Evolutionary conservation across 30 jellyfish, hydroid and myxozoan genomes (phyloP).

Genomic region (Chrysaora quinquecirrha): DNA sequence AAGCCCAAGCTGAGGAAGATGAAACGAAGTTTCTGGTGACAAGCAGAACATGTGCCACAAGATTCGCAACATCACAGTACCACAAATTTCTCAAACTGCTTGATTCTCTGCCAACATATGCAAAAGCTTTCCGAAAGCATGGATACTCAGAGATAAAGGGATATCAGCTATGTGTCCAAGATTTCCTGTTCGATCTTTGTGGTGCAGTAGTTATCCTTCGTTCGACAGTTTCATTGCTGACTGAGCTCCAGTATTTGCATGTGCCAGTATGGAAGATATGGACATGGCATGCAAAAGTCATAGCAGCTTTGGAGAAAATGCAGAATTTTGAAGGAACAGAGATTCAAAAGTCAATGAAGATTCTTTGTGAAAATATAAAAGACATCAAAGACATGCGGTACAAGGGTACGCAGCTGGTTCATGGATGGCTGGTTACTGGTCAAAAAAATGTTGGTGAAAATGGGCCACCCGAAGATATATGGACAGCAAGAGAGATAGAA

Average conservation of each 20-base stretch:
- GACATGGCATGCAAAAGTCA: neutral
- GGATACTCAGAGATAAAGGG: neutral
- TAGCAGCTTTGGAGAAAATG: neutral
- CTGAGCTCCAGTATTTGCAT: neutral
- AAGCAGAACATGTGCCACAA: conserved; percentile 16
- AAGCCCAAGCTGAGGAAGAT: conserved; percentile 18
- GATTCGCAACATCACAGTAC: conserved; percentile 6
- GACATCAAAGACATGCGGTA: neutral
- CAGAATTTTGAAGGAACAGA: neutral
- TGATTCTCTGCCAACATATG: neutral
- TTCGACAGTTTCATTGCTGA: neutral
- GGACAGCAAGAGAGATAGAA: conserved; percentile 23
- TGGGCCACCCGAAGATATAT: neutral
- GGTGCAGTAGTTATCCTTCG: neutral
- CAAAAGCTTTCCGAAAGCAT: neutral
- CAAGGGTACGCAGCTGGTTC: conserved; percentile 12
- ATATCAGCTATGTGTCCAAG: neutral
- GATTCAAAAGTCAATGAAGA: neutral
- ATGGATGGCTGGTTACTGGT: conserved; percentile 25
- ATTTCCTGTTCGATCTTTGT: neutral
- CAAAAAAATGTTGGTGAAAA: neutral
- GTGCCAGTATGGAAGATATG: conserved; percentile 5
- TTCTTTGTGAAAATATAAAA: neutral
- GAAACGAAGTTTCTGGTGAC: conserved; percentile 13
- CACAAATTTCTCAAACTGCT: neutral